Percentiles rank a stretch among this genome's conserved stretches.
phyloP scores from a whole-genome alignment of 30 jellyfish, hydroid and myxozoan genomes.

The Aurelia sp. region DNA sequence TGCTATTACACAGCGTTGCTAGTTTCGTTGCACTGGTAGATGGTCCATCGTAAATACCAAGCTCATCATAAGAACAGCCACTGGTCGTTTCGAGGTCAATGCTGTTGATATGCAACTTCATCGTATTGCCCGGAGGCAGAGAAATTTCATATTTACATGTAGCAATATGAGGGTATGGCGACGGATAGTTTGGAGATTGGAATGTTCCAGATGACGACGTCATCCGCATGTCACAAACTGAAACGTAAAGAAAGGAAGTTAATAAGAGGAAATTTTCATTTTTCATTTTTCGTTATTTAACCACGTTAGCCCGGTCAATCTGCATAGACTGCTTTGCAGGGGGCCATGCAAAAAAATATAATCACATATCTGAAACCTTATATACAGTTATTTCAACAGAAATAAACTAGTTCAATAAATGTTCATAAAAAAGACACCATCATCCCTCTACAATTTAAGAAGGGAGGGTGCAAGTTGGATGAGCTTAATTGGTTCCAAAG shows the following conservation, averaged over 20 bases:
- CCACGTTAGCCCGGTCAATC: too few relatives aligned
- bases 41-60: background rate
- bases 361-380: too few relatives aligned
- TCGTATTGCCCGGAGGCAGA: background rate
- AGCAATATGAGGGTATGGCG: background rate
- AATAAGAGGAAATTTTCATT: too few relatives aligned
- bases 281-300: too few relatives aligned
- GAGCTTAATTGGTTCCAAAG: too few relatives aligned
- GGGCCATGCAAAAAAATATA: too few relatives aligned
- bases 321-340: too few relatives aligned
- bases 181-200: background rate
- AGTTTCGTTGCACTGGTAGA: background rate
- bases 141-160: background rate
- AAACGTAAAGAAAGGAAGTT: background rate
- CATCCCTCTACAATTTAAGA: too few relatives aligned
- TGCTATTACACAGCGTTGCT: background rate
- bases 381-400: too few relatives aligned
- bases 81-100: background rate
- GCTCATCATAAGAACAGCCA: background rate
- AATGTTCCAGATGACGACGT: background rate
- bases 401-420: too few relatives aligned
- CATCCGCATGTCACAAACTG: background rate
- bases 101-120: background rate
- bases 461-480: too few relatives aligned
- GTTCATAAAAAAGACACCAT: too few relatives aligned